Percentiles rank a stretch among this genome's conserved stretches.
Evolutionary conservation across 2,797 vertebrate genomes (phyloP).

Genomic region (Carduelis carduelis): DNA sequence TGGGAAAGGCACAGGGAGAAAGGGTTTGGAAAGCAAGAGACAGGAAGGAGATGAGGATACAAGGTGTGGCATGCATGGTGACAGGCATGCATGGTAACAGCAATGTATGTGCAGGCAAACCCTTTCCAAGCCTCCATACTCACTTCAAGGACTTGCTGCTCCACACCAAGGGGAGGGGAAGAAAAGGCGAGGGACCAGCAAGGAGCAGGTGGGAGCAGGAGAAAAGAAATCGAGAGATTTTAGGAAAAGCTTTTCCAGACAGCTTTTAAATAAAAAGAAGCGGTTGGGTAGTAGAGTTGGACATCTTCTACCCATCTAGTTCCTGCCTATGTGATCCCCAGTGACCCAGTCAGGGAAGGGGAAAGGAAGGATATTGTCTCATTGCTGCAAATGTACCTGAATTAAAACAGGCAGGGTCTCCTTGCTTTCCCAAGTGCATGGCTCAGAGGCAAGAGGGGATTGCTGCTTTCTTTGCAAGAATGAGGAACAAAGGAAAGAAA

Average conservation of each 20-base stretch:
- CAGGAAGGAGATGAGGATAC: not conserved
- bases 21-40: not conserved
- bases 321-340: not conserved
- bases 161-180: conserved; percentile 73
- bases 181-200: conserved; percentile 59
- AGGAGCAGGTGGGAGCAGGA: conserved; percentile 3
- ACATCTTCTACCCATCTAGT: not conserved
- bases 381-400: not conserved
- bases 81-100: conserved; percentile 32
- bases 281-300: not conserved
- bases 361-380: not conserved
- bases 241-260: conserved; percentile 47
- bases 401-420: not conserved
- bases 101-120: conserved; percentile 10
- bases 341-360: not conserved
- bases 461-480: not conserved
- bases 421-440: not conserved
- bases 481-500: not conserved
- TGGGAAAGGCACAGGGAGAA: not conserved
- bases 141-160: conserved; percentile 99
- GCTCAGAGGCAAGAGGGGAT: not conserved
- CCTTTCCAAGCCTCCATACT: conserved; percentile 76
- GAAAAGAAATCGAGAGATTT: conserved; percentile 64
- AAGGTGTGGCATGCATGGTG: conserved; percentile 54
- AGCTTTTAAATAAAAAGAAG: not conserved